These are phyloP conservation scores for Halictus rubicundus DNA, from an alignment of 1,140 invertebrate genomes.

Conservation along the genomic window DNA sequence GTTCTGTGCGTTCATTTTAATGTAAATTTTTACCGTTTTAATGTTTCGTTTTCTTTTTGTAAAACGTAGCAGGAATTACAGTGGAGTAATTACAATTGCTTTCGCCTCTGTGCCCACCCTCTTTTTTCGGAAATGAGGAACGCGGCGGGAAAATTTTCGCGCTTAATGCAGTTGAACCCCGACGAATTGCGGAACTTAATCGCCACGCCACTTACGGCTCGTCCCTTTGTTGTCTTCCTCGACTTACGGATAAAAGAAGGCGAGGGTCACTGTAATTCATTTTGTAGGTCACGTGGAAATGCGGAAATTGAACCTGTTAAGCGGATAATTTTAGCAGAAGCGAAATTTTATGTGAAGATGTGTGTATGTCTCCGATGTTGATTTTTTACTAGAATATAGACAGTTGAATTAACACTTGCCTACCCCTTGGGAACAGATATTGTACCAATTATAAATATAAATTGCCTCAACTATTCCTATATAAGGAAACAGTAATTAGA, in stretches of 20 bases:
- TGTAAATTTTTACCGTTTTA: no score
- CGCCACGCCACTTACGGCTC: neutral
- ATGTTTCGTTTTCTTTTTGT: no score
- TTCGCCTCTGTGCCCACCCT: conserved; percentile 4
- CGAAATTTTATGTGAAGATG: neutral
- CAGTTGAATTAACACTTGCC: no score
- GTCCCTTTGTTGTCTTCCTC: neutral
- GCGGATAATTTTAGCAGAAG: neutral
- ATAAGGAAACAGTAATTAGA: no score
- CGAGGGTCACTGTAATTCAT: neutral
- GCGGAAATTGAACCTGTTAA: neutral
- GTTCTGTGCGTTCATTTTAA: no score
- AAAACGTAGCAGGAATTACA: neutral
- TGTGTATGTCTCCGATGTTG: no score
- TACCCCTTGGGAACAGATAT: no score
- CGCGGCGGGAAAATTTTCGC: conserved; percentile 11
- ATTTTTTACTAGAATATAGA: no score
- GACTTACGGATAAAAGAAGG: neutral
- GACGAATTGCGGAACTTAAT: conserved; percentile 21
- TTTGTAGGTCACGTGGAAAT: neutral
- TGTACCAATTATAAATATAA: no score
- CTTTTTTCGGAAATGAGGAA: conserved; percentile 10
- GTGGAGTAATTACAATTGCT: conserved; percentile 2
- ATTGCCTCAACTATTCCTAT: no score
- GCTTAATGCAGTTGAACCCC: conserved; percentile 19